These are phyloP conservation scores for Albula goreensis DNA, from an alignment of 2,113 vertebrate genomes.

Conservation along the genomic window DNA sequence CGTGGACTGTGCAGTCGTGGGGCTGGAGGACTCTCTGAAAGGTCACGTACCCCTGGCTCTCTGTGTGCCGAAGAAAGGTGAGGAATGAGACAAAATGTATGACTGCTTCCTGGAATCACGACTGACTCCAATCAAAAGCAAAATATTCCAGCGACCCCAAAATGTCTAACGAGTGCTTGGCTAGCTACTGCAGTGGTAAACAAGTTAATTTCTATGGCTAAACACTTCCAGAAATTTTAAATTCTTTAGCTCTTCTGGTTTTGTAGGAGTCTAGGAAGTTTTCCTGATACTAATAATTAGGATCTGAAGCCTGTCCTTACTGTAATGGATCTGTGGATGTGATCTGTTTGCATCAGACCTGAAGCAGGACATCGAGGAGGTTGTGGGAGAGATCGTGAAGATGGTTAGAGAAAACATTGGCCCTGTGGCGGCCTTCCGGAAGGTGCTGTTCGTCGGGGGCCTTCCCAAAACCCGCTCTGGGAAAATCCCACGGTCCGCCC, in stretches of 20 bases:
- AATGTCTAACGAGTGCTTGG: too few relatives aligned
- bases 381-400: slow-evolving; percentile 78
- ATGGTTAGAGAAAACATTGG: slow-evolving; percentile 81
- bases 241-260: too few relatives aligned
- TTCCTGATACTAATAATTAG: too few relatives aligned
- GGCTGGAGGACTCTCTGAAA: slow-evolving; percentile 86
- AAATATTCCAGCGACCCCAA: too few relatives aligned
- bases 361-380: slow-evolving; percentile 56
- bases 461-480: slow-evolving; percentile 95
- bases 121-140: too few relatives aligned
- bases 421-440: slow-evolving; percentile 89
- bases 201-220: too few relatives aligned
- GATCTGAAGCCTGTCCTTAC: too few relatives aligned
- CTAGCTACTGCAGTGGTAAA: too few relatives aligned
- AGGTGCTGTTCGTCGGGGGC: slow-evolving; percentile 78
- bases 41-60: slow-evolving; percentile 88
- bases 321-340: neutral
- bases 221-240: too few relatives aligned
- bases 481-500: slow-evolving; percentile 87
- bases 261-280: too few relatives aligned
- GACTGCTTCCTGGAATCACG: neutral
- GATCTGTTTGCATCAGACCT: slow-evolving; percentile 62
- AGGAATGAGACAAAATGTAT: slow-evolving; percentile 44
- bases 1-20: slow-evolving; percentile 93
- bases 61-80: slow-evolving; percentile 85